Conservation (phyloP, 2,113 vertebrate species). For the Bettongia penicillata region DNA sequence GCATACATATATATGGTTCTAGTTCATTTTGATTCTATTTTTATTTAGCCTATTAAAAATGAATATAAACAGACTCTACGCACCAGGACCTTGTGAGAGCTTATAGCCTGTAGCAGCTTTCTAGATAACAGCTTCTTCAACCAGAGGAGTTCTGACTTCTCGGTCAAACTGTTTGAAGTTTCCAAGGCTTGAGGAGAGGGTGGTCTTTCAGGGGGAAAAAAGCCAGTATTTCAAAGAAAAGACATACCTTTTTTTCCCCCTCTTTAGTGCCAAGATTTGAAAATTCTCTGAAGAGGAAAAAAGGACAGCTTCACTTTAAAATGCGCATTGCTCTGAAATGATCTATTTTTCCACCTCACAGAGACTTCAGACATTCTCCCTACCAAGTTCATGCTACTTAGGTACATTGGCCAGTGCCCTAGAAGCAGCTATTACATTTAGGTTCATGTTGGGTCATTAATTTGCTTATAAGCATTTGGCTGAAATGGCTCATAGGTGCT, state of each 20-base stretch:
- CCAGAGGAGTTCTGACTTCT: conserved; percentile 72
- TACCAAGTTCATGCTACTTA: conserved; percentile 6
- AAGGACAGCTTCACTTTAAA: conserved; percentile 62
- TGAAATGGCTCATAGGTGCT: neutral
- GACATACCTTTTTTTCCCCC: conserved; percentile 64
- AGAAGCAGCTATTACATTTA: neutral
- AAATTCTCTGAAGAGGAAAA: conserved; percentile 68
- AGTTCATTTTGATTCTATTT: conserved; percentile 36
- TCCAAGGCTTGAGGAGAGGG: conserved; percentile 71
- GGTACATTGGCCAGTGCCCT: neutral
- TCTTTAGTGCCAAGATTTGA: conserved; percentile 76
- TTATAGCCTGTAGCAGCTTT: conserved; percentile 75
- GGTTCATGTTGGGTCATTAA: neutral
- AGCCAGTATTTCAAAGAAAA: conserved; percentile 70
- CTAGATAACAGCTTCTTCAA: conserved; percentile 76
- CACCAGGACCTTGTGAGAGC: conserved; percentile 70
- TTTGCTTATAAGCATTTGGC: neutral
- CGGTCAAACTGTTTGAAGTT: conserved; percentile 75
- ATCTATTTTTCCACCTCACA: conserved; percentile 44
- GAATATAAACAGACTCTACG: conserved; percentile 61
- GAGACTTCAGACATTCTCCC: conserved; percentile 1
- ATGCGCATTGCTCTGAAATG: conserved; percentile 65
- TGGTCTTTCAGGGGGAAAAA: conserved; percentile 71
- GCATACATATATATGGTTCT: conserved; percentile 36
- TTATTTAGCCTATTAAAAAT: conserved; percentile 68